Evolutionary conservation across 2,797 vertebrate genomes (phyloP).

Genomic region (Scyliorhinus canicula): DNA sequence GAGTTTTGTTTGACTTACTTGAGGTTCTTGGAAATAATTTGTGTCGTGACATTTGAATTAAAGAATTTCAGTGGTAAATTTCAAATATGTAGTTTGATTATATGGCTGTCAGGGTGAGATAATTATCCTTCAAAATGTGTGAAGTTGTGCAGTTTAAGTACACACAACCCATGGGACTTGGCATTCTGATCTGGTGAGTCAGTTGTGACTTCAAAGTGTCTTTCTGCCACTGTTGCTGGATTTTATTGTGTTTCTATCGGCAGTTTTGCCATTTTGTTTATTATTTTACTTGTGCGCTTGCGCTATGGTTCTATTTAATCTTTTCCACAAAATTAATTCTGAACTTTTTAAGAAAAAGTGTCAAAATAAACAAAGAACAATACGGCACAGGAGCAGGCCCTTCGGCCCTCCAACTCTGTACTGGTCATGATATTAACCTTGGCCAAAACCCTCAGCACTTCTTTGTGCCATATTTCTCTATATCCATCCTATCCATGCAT

Average conservation of each 20-base stretch:
- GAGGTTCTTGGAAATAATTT: neutral
- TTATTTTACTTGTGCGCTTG: neutral
- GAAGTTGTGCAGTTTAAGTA: neutral
- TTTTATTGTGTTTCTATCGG: neutral
- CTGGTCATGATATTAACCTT: no score
- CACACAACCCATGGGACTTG: neutral
- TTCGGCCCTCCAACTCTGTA: no score
- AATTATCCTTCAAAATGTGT: neutral
- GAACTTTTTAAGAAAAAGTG: neutral
- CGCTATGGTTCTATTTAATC: neutral
- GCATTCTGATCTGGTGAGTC: neutral
- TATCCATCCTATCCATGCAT: no score
- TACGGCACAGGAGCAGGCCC: no score
- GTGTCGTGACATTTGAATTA: neutral
- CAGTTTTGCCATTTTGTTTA: neutral
- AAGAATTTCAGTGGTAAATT: neutral
- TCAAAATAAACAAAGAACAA: neutral
- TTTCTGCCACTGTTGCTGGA: neutral
- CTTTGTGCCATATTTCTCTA: no score
- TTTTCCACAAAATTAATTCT: neutral
- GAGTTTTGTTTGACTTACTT: neutral
- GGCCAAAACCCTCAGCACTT: no score
- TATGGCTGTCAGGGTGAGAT: neutral
- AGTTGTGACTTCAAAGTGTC: neutral
- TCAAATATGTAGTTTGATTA: neutral